phyloP scores from a whole-genome alignment of 2,797 vertebrate genomes.

The Avahi laniger region DNA sequence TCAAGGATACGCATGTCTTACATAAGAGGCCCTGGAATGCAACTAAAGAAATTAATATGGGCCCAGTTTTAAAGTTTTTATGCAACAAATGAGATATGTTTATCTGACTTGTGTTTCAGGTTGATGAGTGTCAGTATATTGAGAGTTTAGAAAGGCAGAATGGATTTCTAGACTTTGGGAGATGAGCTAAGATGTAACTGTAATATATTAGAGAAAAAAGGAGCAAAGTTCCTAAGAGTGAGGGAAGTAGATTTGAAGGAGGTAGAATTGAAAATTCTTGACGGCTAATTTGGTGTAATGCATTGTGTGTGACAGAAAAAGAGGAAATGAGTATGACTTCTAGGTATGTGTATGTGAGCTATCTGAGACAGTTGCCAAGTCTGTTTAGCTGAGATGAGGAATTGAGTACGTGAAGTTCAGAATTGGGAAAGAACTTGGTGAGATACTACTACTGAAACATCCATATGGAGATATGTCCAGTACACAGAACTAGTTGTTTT shows the following conservation, averaged over 20 bases:
- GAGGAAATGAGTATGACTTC: neutral
- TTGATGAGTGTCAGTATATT: neutral
- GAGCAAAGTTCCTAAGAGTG: neutral
- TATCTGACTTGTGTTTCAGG: neutral
- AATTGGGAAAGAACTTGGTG: conserved; percentile 26
- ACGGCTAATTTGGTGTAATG: neutral
- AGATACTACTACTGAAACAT: neutral
- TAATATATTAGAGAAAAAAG: neutral
- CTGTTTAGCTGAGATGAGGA: neutral
- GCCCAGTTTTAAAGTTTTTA: neutral
- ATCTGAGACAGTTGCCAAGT: neutral
- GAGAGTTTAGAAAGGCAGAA: neutral
- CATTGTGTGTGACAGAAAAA: neutral
- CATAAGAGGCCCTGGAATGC: neutral
- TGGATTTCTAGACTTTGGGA: neutral
- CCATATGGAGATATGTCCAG: neutral
- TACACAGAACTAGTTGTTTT: neutral
- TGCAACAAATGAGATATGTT: neutral
- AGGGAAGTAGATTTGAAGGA: neutral
- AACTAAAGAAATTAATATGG: neutral
- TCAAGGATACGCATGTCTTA: neutral
- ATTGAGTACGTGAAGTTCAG: neutral
- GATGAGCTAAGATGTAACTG: neutral
- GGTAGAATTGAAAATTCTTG: neutral
- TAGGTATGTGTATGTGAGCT: neutral